These are phyloP conservation scores for Embidobia sp. DNA, from an alignment of 2,888 invertebrate species.

Conservation along the genomic window DNA sequence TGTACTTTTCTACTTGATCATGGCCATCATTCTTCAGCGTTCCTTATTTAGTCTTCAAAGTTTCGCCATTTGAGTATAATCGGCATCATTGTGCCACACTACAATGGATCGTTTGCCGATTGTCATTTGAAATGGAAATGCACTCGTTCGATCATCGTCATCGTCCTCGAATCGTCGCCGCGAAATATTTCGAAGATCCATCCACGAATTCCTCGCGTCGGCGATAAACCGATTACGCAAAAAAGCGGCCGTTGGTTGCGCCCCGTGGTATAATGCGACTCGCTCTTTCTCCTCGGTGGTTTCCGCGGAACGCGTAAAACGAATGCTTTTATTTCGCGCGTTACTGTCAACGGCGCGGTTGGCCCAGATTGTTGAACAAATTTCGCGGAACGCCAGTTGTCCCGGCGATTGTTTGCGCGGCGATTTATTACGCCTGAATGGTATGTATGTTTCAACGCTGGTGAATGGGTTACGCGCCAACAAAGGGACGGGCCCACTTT, in stretches of 20 bases:
- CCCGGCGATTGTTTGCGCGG: constrained; percentile 25
- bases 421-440: constrained; percentile 28
- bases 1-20: too few relatives aligned
- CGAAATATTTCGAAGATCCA: too few relatives aligned
- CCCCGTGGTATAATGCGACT: background rate
- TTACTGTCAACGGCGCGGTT: constrained; percentile 21
- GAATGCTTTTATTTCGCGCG: constrained; percentile 34
- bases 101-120: too few relatives aligned
- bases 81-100: too few relatives aligned
- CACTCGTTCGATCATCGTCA: too few relatives aligned
- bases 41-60: too few relatives aligned
- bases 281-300: background rate
- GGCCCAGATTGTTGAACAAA: constrained; percentile 27
- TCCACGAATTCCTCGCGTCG: too few relatives aligned
- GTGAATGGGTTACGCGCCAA: constrained; percentile 22
- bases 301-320: constrained; percentile 31
- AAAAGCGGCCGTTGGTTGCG: background rate
- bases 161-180: too few relatives aligned
- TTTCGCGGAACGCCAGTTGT: constrained; percentile 31
- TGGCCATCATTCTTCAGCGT: too few relatives aligned
- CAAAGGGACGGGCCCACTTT: constrained; percentile 46
- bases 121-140: too few relatives aligned
- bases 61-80: too few relatives aligned
- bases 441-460: constrained; percentile 29
- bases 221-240: too few relatives aligned